Evolutionary conservation across 1,140 invertebrate genomes (phyloP), one percentile per base, ranked within the genome.

Genomic region (Aphidius ervi): DNA sequence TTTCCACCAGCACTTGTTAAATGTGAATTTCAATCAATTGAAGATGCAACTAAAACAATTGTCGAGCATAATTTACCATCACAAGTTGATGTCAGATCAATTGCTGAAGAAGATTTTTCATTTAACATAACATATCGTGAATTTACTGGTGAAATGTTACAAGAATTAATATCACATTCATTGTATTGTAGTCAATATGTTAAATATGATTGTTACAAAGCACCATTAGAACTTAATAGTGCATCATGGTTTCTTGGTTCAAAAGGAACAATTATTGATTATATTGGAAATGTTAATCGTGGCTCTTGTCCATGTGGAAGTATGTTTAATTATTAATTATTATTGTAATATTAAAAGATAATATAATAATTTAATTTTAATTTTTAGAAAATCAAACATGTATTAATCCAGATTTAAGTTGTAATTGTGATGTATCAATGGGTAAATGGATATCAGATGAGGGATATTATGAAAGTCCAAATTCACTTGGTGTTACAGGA

Each of bases 61-160:
- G 91, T 97, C 0, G 92, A 95, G 73, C 93, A 96, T 72, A 97
- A 97, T 82, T 76, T 97, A 39, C 90, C 88, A 0, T 93, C 90
- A 66, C 92, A 95, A 84, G 87, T 93, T 60, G 91, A 93, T 75
- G 91, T 94, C 9, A 81, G 92, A 61, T 89, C 88, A 46, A 83
- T 85, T 8, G 78, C 82, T 4, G 88, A 91, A 54, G 81, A 83
- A 47, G 90, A 93, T 70, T 94, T 94, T 65, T 89, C 86, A 54
- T 90, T 93, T 67, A 88, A 85, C 59, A 91, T 95, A 40, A 92
- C 87, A 56, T 95, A 95, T 68, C 82, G 94, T 60, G 91, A 95
- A 67, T 94, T 97, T 72, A 88, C 87, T 4, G 88, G 88, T 0
- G 90, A 93, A 72, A 95, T 95, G 91, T 80, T 97, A 2, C 90